Conservation (phyloP, 1,140 invertebrate species). For the Drosophila eugracilis region DNA sequence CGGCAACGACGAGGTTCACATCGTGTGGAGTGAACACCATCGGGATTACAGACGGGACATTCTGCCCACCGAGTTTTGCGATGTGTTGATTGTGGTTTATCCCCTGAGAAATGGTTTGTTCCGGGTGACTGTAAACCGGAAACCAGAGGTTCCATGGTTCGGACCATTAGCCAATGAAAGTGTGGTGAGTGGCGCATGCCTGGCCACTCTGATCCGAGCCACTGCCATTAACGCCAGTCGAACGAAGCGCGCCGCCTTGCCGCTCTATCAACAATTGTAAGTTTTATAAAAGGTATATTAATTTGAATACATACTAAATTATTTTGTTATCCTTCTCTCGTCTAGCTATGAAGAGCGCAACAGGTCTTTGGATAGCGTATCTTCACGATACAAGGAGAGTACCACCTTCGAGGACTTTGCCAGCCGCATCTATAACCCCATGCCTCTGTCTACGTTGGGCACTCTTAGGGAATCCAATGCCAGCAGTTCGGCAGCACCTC, state of each 20-base stretch:
- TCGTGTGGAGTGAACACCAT: conserved; percentile 99
- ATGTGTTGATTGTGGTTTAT: conserved; percentile 99
- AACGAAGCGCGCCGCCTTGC: conserved; percentile 94
- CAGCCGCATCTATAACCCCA: conserved; percentile 93
- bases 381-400: conserved; percentile 93
- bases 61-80: conserved; percentile 99
- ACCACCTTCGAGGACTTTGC: conserved; percentile 97
- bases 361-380: conserved; percentile 94
- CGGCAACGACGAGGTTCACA: conserved; percentile 99
- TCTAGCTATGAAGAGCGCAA: conserved; percentile 96
- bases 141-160: conserved; percentile 96
- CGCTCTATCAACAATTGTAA: conserved; percentile 96
- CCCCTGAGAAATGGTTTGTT: conserved; percentile 93
- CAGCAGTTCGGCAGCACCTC: conserved; percentile 76
- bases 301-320: neutral
- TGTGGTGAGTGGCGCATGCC: conserved; percentile 92
- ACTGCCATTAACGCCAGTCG: conserved; percentile 97
- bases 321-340: conserved; percentile 38
- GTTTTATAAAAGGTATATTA: conserved; percentile 55
- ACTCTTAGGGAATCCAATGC: conserved; percentile 70
- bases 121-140: conserved; percentile 93
- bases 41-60: conserved; percentile 98
- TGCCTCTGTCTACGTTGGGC: conserved; percentile 85
- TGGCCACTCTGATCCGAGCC: conserved; percentile 95
- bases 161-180: conserved; percentile 98